These are phyloP conservation scores for Ypsolopha sequella DNA, from an alignment of 2,888 invertebrate species.

Conservation along the genomic window DNA sequence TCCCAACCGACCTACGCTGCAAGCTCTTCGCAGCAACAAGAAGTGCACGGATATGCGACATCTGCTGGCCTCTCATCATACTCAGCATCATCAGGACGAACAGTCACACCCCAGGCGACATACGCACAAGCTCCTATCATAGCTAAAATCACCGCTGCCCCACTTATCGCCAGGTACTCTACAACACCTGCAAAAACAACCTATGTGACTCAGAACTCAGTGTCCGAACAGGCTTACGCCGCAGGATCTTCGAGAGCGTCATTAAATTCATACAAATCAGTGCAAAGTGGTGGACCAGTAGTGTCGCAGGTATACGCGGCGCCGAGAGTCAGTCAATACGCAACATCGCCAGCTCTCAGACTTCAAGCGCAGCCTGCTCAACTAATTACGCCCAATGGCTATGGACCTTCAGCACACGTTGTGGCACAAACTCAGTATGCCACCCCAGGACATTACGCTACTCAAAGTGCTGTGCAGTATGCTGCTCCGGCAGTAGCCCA, in stretches of 20 bases:
- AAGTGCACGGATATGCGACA: constrained; percentile 68
- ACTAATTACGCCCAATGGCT: constrained; percentile 20
- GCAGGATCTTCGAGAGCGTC: constrained; percentile 55
- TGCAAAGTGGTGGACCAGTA: constrained; percentile 48
- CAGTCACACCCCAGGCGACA: constrained; percentile 48
- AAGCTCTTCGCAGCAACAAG: constrained; percentile 33
- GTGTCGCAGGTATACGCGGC: constrained; percentile 59
- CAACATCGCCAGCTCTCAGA: constrained; percentile 42
- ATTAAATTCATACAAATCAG: constrained; percentile 38
- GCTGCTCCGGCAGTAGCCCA: constrained; percentile 31
- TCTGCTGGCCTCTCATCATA: constrained; percentile 60
- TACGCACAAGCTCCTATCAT: constrained; percentile 67
- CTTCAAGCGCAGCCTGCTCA: constrained; percentile 24
- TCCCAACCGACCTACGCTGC: not conserved
- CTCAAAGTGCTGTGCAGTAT: constrained; percentile 10
- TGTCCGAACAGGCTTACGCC: constrained; percentile 34
- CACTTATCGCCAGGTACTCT: constrained; percentile 49
- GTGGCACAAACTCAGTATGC: constrained; percentile 8
- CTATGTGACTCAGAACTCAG: constrained; percentile 40
- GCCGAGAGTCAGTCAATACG: constrained; percentile 35
- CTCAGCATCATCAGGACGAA: constrained; percentile 28
- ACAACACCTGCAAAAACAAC: constrained; percentile 39
- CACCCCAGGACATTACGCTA: not conserved
- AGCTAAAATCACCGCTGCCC: constrained; percentile 58
- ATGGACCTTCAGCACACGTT: constrained; percentile 8